Base-by-base conservation (phyloP, 2,888 invertebrate species). In the Psococerastis gibbosa region DNA sequence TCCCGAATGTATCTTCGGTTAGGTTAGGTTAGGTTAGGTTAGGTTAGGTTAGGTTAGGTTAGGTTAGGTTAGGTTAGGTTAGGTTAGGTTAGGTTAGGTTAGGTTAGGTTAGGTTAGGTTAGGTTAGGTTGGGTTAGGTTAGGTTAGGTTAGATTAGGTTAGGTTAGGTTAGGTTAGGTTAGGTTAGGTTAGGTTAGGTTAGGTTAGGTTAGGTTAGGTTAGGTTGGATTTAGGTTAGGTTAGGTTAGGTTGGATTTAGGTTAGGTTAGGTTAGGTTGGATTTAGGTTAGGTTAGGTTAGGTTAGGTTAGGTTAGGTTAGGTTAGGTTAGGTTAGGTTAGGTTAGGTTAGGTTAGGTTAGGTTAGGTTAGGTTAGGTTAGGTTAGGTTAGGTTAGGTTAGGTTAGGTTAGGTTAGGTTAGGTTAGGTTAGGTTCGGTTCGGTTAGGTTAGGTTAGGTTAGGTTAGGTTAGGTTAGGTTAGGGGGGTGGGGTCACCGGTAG, bases 141-240 rank as follows among this genome's bases (percentile, higher is more conserved):
- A n/a, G n/a, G n/a, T n/a, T n/a, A n/a, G n/a, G n/a, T n/a, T n/a
- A n/a, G n/a, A n/a, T n/a, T n/a, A n/a, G n/a, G n/a, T n/a, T n/a
- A n/a, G n/a, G n/a, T n/a, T n/a, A n/a, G n/a, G n/a, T n/a, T n/a
- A n/a, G n/a, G n/a, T n/a, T n/a, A n/a, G n/a, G n/a, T n/a, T n/a
- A n/a, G n/a, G n/a, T n/a, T n/a, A n/a, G n/a, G n/a, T n/a, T n/a
- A n/a, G n/a, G n/a, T n/a, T n/a, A n/a, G n/a, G n/a, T n/a, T n/a
- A n/a, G n/a, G n/a, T n/a, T n/a, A n/a, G n/a, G n/a, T 5, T 41
- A 18, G 41, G 8, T 41, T 41, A 6, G 13, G 41, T n/a, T n/a
- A n/a, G n/a, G n/a, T n/a, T n/a, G n/a, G n/a, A n/a, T n/a, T 41
- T 8, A 31, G 31, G 31, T 31, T 31, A 31, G 31, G 31, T 31